Evolutionary conservation across 2,888 invertebrate genomes (phyloP).

Genomic region (Dicycla oo): DNA sequence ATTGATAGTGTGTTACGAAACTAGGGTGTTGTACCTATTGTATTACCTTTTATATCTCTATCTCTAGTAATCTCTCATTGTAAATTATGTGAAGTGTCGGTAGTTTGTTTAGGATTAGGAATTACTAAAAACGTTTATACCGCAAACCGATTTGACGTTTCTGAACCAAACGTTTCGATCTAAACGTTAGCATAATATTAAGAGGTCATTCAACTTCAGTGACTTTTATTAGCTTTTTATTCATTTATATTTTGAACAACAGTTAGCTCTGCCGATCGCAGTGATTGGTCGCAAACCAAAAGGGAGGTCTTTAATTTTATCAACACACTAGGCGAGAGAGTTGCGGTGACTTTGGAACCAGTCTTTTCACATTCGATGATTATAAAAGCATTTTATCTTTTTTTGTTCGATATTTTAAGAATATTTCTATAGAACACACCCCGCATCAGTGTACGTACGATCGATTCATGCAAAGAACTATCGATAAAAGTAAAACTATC

Average conservation of each 20-base stretch:
- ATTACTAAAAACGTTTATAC: conserved; percentile 15
- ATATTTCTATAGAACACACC: background rate
- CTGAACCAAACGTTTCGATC: conserved; percentile 30
- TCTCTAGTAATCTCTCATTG: too few species aligned
- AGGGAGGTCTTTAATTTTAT: background rate
- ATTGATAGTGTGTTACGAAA: too few species aligned
- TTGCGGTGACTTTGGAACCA: background rate
- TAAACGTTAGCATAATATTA: conserved; percentile 53
- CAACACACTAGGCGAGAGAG: background rate
- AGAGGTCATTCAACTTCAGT: conserved; percentile 55
- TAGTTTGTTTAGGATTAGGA: conserved; percentile 8
- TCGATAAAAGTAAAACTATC: conserved; percentile 50
- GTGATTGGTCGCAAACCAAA: conserved; percentile 35
- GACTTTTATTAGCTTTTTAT: conserved; percentile 31
- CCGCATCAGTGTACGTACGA: background rate
- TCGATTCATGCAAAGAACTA: background rate
- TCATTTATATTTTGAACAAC: conserved; percentile 29
- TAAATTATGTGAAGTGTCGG: background rate
- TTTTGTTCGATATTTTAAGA: background rate
- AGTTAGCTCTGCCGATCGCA: conserved; percentile 22
- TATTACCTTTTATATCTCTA: background rate
- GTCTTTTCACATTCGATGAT: background rate
- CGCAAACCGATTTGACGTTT: conserved; percentile 22
- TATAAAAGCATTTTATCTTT: background rate
- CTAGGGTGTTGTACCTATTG: too few species aligned